Conservation (phyloP, 2,113 vertebrate genomes). For the Eudorcas thomsonii region DNA sequence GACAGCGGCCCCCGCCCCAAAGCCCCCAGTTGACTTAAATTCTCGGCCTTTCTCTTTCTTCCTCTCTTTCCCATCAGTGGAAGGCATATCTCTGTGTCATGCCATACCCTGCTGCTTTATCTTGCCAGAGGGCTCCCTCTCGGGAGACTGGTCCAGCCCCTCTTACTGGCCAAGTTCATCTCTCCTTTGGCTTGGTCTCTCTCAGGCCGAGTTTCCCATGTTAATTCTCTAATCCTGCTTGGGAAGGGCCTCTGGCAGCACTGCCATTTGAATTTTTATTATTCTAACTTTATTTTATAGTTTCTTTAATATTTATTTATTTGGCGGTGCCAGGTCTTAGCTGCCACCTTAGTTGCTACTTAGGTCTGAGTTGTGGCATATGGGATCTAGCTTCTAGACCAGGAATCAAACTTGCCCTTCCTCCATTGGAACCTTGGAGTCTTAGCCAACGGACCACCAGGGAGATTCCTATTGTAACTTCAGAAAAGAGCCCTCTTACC, state of each 20-base stretch:
- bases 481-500: neutral
- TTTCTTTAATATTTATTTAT: neutral
- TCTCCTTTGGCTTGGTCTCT: neutral
- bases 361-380: neutral
- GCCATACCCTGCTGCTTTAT: neutral
- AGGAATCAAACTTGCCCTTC: neutral
- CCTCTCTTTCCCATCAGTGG: neutral
- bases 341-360: neutral
- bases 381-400: neutral
- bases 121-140: neutral
- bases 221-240: neutral
- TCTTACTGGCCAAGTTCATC: neutral
- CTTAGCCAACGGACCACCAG: neutral
- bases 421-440: neutral
- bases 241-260: neutral
- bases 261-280: neutral
- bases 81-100: neutral
- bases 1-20: neutral
- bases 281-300: neutral
- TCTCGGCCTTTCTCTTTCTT: neutral
- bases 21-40: neutral
- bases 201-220: neutral
- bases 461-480: neutral
- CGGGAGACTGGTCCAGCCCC: neutral
- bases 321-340: neutral